Conservation (phyloP, 2,888 invertebrate species). For the Acronicta alni region DNA sequence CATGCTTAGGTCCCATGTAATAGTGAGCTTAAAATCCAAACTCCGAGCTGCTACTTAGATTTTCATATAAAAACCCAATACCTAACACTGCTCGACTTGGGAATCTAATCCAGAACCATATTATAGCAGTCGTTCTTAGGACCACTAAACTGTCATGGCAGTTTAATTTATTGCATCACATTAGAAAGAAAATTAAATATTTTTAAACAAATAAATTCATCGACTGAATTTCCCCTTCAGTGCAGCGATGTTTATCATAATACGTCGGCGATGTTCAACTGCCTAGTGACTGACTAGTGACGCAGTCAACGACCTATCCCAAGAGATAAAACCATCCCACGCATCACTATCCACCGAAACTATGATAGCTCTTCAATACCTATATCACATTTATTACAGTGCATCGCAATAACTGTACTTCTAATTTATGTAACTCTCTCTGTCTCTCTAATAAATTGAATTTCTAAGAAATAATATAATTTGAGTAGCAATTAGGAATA, state of each 20-base stretch:
- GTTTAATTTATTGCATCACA: background rate
- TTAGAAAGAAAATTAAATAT: background rate
- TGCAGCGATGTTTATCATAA: constrained; percentile 35
- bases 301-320: constrained; percentile 67
- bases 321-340: constrained; percentile 70
- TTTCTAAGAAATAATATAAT: constrained; percentile 39
- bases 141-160: too few species aligned
- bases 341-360: constrained; percentile 59
- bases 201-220: background rate
- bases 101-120: too few species aligned
- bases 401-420: constrained; percentile 15
- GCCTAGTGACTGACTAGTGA: constrained; percentile 32
- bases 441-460: constrained; percentile 22
- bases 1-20: too few species aligned
- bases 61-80: too few species aligned
- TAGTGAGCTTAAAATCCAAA: too few species aligned
- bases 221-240: constrained; percentile 16
- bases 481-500: constrained; percentile 41
- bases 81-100: too few species aligned
- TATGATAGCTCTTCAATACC: constrained; percentile 26
- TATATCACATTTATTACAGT: constrained; percentile 13
- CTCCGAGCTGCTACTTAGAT: too few species aligned
- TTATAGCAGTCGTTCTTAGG: too few species aligned
- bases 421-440: constrained; percentile 9
- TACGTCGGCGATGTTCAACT: constrained; percentile 14